Base-by-base conservation (phyloP, 2,888 invertebrate species). In the Heteromurus nitidus region DNA sequence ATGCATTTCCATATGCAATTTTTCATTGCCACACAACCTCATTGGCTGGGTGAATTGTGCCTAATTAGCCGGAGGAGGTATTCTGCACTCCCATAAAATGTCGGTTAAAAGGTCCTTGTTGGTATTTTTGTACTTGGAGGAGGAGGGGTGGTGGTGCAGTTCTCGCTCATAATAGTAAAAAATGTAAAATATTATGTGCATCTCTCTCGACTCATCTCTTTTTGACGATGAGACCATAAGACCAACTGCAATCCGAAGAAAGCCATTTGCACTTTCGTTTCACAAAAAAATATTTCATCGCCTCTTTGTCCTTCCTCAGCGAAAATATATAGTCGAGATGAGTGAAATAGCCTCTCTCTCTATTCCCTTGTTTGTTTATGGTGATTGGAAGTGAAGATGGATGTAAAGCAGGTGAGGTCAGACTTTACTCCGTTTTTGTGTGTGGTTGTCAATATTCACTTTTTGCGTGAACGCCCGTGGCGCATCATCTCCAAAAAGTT, bases 381-480 rank as follows among this genome's bases (percentile, higher is more conserved):
- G 22, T 50, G 62, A 50, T 50, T 68, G 62, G 55, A 62, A 74
- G 64, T 65, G 58, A 67, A 74, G 65, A 74, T 65, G 65, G 47
- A 76, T 62, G 76, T 69, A 47, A 50, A 68, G 28, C 68, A 76
- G 68, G 76, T 68, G 76, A 76, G 76, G 76, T 76, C 76, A 76
- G 64, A 72, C 31, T 64, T 36, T n/a, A 53, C 24, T 31, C 53
- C 36, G 36, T 60, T 36, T 53, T 22, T 53, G 53, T 75, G 65
- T 75, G 67, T 75, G 75, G 65, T 65, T 75, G 75, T 67, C 55
- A 58, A 67, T 74, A 30, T 9, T n/a, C n/a, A n/a, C n/a, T 36
- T 64, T 65, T 67, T 65, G 75, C 75, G 67, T 75, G 67, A 75
- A 75, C 75, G 75, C 75, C 75, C 75, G 74, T 74, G 74, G 74